Evolutionary conservation across 2,113 vertebrate species (phyloP), one percentile per base, ranked within the genome.

Genomic region (Todiramphus saurophagus): DNA sequence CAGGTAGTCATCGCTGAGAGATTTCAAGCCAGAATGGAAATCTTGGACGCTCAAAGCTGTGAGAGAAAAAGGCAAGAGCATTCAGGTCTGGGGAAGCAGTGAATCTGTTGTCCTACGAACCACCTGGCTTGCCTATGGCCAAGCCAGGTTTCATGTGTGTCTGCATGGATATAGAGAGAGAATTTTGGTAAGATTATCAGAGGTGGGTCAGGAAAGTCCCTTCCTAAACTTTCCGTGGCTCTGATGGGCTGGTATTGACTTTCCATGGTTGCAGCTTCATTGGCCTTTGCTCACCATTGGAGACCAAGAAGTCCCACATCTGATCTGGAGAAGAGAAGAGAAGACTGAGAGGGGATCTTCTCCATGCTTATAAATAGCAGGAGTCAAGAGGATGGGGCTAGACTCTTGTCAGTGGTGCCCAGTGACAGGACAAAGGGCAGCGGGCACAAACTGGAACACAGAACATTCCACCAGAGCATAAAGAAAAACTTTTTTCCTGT

Each of bases 281-380:
- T 12, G 9, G 8, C 11, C 10, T 66, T 83, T 5, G 1, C 2
- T 73, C 50, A 9, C 9, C 8, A 31, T 23, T 0, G 0, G 13
- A 46, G 30, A 76, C 6, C 14, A 48, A 75, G 33, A 46, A 30
- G 7, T 19, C 63, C 10, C 33, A 56, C 6, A 16, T 25, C 50
- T 27, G 7, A 15, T 31, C 63, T 31, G 41, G 19, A 64, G 28
- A 44, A 31, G 19, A 64, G 28, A 44, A 31, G 19, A 64, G 28
- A 44, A 31, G 39, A 31, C 39, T 66, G 41, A 15, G 19, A 44
- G 18, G 25, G 20, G 64, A 66, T 33, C 18, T 31, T 43, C 28
- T 66, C 41, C 33, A 66, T 23, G 41, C 13, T 44, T 30, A 44
- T 66, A 28, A 23, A 31, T 44, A 66, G 39, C 18, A 28, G 28